A percentile compares a stretch with the other conserved stretches of the same genome.
These are phyloP conservation scores for Emydocephalus ijimae DNA, from an alignment of 2,113 vertebrate species.

Conservation along the genomic window DNA sequence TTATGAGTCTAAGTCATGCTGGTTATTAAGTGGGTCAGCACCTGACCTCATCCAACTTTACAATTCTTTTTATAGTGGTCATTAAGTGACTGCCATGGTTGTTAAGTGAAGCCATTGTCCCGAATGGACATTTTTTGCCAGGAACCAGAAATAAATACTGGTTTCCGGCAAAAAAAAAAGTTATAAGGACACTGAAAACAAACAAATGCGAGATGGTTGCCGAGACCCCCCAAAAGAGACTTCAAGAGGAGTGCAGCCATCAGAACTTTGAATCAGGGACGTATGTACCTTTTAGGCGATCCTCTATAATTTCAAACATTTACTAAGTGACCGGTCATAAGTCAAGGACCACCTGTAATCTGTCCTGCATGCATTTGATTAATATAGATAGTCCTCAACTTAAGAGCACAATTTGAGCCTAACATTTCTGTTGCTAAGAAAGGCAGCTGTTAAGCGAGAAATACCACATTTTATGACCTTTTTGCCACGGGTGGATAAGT, in stretches of 20 bases:
- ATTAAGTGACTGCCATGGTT: too few species aligned
- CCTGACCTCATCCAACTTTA: too few species aligned
- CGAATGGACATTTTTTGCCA: too few species aligned
- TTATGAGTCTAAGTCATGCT: too few species aligned
- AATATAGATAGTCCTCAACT: neutral
- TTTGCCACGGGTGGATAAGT: neutral
- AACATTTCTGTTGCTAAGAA: neutral
- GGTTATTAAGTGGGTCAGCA: too few species aligned
- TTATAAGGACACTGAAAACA: too few species aligned
- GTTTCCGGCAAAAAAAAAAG: too few species aligned
- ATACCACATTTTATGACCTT: neutral
- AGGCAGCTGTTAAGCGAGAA: neutral
- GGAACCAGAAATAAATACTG: too few species aligned
- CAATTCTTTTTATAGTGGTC: too few species aligned
- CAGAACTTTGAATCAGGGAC: neutral
- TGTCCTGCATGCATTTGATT: neutral
- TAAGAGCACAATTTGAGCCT: neutral
- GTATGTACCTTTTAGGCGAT: neutral
- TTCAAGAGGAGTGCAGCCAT: neutral
- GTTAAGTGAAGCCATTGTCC: too few species aligned
- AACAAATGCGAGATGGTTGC: too few species aligned
- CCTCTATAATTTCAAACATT: neutral
- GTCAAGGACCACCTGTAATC: neutral
- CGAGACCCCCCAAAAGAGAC: neutral
- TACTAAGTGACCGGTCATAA: neutral